These are phyloP conservation scores for Macroramphosus scolopax DNA, from an alignment of 2,797 vertebrate species.

Conservation along the genomic window DNA sequence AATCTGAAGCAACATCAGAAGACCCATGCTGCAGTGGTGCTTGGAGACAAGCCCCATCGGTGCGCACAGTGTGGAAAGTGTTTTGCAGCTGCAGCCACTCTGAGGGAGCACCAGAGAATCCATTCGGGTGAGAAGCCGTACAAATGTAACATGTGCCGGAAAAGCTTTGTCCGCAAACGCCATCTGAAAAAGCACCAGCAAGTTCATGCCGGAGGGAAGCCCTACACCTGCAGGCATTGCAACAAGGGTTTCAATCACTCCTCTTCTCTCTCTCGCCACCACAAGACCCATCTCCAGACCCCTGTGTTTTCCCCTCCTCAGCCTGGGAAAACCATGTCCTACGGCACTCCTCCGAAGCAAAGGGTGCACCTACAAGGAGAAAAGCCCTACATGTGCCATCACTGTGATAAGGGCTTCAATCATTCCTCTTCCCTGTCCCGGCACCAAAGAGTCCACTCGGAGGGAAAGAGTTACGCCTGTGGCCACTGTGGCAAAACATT, in stretches of 20 bases:
- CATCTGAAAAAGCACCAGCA: slow-evolving; percentile 85
- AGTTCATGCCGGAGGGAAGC: slow-evolving; percentile 82
- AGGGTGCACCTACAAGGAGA: slow-evolving; percentile 76
- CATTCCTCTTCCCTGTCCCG: slow-evolving; percentile 83
- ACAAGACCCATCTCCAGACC: slow-evolving; percentile 80
- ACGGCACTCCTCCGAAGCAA: slow-evolving; percentile 71
- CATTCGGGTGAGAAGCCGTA: slow-evolving; percentile 84
- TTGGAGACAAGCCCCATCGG: slow-evolving; percentile 79
- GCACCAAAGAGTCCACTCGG: slow-evolving; percentile 84
- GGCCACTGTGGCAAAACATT: slow-evolving; percentile 81
- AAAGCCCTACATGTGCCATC: slow-evolving; percentile 84
- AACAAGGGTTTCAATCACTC: slow-evolving; percentile 85
- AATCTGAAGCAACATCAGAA: slow-evolving; percentile 85
- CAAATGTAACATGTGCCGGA: slow-evolving; percentile 84
- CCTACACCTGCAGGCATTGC: slow-evolving; percentile 83
- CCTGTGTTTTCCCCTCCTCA: slow-evolving; percentile 74
- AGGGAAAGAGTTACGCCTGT: slow-evolving; percentile 81
- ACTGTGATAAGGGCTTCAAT: slow-evolving; percentile 85
- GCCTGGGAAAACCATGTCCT: slow-evolving; percentile 73
- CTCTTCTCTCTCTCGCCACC: slow-evolving; percentile 81
- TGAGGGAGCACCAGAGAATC: slow-evolving; percentile 81
- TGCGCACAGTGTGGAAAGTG: slow-evolving; percentile 81
- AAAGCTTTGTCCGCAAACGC: slow-evolving; percentile 82
- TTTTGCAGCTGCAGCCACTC: slow-evolving; percentile 77
- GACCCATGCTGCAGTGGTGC: slow-evolving; percentile 69